Evolutionary conservation across 2,888 invertebrate species (phyloP), one percentile per base, ranked within the genome.

Genomic region (Azorinus chamasolen): DNA sequence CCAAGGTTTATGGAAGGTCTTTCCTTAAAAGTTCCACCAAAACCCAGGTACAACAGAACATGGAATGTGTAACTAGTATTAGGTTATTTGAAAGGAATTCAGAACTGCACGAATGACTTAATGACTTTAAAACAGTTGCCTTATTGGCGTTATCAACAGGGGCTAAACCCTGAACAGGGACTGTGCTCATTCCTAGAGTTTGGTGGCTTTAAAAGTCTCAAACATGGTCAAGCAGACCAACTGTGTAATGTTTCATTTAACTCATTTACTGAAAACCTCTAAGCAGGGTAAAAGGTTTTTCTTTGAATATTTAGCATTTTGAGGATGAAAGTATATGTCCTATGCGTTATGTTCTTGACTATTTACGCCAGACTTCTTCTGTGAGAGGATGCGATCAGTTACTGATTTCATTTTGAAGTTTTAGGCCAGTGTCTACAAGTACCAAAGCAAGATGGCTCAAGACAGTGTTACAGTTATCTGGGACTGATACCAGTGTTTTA

Each of bases 401-500:
- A 2, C 50, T 83, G 18, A 39, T 79, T 16, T 79, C 79, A 18
- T 83, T 54, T 64, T 62, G 55, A 41, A 68, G 71, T 10, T 76
- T n/a, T 45, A 63, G 66, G 1, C 37, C 22, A 8, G 66, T 79
- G n/a, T 45, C 76, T 16, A 61, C 73, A 37, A 65, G 79, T 51
- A 72, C 77, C 20, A 55, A 72, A 5, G 68, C 77, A n/a, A 72
- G 71, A 46, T 79, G 78, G 71, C 37, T 77, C 0, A 71, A 59
- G 25, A 22, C 14, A 10, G 46, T 69, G n/a, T 46, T 78, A 27
- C 10, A 41, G 4, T 43, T 54, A 4, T 16, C 72, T n/a, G 77
- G 72, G 48, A 72, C 69, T 25, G 68, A 78, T 32, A 39, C 22
- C 18, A 10, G 1, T n/a, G 22, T 62, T 1, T 72, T 32, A 77